These are phyloP conservation scores for Clinocottus analis DNA, from an alignment of 2,113 vertebrate genomes.

Conservation along the genomic window DNA sequence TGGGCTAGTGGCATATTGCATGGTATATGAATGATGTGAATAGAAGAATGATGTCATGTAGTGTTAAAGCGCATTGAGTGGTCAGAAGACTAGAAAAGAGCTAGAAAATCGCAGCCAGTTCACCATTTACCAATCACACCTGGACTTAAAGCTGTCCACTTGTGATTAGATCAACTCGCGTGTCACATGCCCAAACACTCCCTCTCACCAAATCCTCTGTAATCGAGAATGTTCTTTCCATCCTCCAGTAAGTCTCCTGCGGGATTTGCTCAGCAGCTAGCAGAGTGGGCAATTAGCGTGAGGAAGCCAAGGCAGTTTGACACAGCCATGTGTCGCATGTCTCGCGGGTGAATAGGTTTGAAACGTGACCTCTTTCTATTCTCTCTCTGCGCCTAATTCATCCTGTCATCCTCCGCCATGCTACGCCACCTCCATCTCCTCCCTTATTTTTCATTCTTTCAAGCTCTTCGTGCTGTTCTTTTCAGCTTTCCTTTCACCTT, in stretches of 20 bases:
- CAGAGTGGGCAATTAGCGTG: constrained; percentile 46
- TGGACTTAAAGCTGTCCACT: not conserved
- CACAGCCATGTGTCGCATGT: constrained; percentile 53
- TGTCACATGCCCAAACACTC: not conserved
- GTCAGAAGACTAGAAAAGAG: no score
- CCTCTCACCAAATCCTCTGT: not conserved
- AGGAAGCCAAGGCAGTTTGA: constrained; percentile 44
- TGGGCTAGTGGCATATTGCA: no score
- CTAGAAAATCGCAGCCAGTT: no score
- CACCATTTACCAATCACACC: no score
- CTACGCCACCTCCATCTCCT: not conserved
- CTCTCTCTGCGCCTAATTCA: constrained; percentile 38
- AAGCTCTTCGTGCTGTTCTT: constrained; percentile 1
- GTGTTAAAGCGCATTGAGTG: no score
- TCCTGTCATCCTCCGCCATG: constrained; percentile 35
- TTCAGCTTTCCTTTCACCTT: not conserved
- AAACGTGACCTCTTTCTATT: constrained; percentile 48
- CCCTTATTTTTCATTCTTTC: not conserved
- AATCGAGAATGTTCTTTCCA: constrained; percentile 2
- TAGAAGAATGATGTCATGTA: no score
- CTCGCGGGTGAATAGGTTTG: constrained; percentile 45
- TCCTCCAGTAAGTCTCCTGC: constrained; percentile 1
- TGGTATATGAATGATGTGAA: no score
- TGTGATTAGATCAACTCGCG: not conserved
- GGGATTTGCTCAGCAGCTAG: constrained; percentile 27